Base-by-base conservation (phyloP, 2,797 vertebrate genomes). In the Hyperoplus immaculatus region DNA sequence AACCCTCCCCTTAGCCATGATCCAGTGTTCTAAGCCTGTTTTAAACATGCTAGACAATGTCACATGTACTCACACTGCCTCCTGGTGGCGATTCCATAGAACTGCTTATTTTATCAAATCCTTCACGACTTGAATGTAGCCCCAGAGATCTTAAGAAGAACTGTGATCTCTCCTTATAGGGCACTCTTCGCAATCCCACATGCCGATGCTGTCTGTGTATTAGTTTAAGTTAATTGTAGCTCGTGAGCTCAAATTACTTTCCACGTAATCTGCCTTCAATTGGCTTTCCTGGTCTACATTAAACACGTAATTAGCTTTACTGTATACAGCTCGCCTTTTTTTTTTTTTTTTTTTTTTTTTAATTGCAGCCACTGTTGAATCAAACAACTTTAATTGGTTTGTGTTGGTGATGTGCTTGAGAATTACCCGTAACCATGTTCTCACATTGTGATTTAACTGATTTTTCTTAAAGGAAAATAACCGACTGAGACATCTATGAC, bases 231-330 rank as follows among this genome's bases (percentile, higher is more conserved):
- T 86, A 68, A 91, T 76, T 90, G 81, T 87, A 68, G 70, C 84
- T 79, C 1, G 21, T 49, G 4, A 87, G 72, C 83, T 73, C 69
- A 81, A 86, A 90, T 87, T 71, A 81, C 83, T 84, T 83, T 78
- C 80, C 29, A 61, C 42, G 67, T 90, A 92, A 92, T 90, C 89
- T 81, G 53, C 50, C 74, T 87, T 87, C 92, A 90, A 90, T 88
- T 89, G 82, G 83, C 80, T 91, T 87, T 91, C 77, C 77, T 72
- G n/a, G 71, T 85, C 73, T 86, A 87, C 78, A 87, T 83, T 87
- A 77, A 92, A 89, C 84, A 78, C 76, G 82, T 88, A 87, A 93
- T 91, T 92, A 89, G 62, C 80, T 89, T 88, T 64, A 91, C 84
- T 83, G 83, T 84, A 82, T 56, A 78, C 78, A 53, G 77, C 84